A percentile compares a stretch with the other conserved stretches of the same genome.
Evolutionary conservation across 1,140 invertebrate genomes (phyloP).

Genomic region (Geopemphigus sp.): DNA sequence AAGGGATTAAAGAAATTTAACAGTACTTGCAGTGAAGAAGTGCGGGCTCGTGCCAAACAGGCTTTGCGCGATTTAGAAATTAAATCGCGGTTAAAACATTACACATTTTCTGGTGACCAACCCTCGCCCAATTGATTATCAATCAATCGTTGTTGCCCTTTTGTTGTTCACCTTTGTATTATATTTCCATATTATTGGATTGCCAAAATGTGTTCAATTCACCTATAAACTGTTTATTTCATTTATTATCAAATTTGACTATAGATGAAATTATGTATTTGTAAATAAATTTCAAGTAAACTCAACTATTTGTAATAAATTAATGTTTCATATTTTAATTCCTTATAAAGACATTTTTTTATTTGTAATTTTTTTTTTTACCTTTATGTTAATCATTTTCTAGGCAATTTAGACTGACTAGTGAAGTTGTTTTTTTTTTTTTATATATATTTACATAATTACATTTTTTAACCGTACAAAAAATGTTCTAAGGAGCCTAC

Average conservation of each 20-base stretch:
- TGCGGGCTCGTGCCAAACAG: slow-evolving; percentile 35
- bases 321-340: slow-evolving; percentile 32
- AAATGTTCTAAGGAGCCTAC: slow-evolving; percentile 16
- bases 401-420: slow-evolving; percentile 47
- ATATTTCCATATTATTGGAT: slow-evolving; percentile 22
- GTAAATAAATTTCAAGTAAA: slow-evolving; percentile 18
- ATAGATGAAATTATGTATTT: slow-evolving; percentile 13
- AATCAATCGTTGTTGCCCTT: neutral
- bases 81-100: slow-evolving; percentile 42
- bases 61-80: slow-evolving; percentile 42
- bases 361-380: slow-evolving; percentile 5
- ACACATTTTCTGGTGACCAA: slow-evolving; percentile 35
- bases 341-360: slow-evolving; percentile 44
- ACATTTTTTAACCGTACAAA: neutral
- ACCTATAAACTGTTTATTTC: slow-evolving; percentile 7
- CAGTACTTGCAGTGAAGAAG: slow-evolving; percentile 44
- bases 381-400: neutral
- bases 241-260: slow-evolving; percentile 9
- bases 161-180: slow-evolving; percentile 9
- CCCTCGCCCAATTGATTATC: slow-evolving; percentile 7
- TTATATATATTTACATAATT: neutral
- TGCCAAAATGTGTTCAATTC: slow-evolving; percentile 46
- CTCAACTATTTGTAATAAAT: slow-evolving; percentile 8
- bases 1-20: slow-evolving; percentile 40
- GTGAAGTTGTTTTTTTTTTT: slow-evolving; percentile 31